Base-by-base conservation (phyloP, 2,888 invertebrate species). In the Callinectes sapidus region DNA sequence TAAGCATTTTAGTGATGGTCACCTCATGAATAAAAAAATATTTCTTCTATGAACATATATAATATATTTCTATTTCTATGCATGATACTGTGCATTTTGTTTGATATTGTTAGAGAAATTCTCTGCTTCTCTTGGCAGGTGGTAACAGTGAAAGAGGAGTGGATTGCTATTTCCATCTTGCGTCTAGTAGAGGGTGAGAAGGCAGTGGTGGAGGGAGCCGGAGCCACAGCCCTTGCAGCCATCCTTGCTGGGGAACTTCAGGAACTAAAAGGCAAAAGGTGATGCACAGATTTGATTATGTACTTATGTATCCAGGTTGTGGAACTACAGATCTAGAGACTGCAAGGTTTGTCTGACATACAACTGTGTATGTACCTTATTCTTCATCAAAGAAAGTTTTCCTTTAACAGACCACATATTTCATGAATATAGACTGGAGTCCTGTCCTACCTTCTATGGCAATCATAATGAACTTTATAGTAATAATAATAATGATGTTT, bases 171-270 rank as follows among this genome's bases (percentile, higher is more conserved):
- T 94, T 97, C 98, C 0, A 98, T 98, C 92, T 95, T 98, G 92
- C 96, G 97, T 48, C 96, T 98, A 92, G 97, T 98, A 13, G 98
- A 98, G 95, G 96, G 97, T 95, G 98, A 98, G 96, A 98, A 98
- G 95, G 98, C 97, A 95, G 98, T 98, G 23, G 98, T 98, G 35
- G 98, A 98, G 95, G 98, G 98, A 0, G 98, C 98, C 0, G 98
- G 98, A 0, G 98, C 98, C 0, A 97, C 97, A 1, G 98, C 98
- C 0, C 96, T 99, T 18, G 98, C 98, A 0, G 98, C 98, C 42
- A 97, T 98, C 95, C 96, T 98, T 95, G 97, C 97, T 0, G 98
- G 98, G 0, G 97, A 97, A 91, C 96, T 98, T 85, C 97, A 98
- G 10, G 98, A 98, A 95, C 96, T 98, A 18, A 96, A 96, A 95